Base-by-base conservation (phyloP, 2,888 invertebrate species). In the Pedicia rivosa region DNA sequence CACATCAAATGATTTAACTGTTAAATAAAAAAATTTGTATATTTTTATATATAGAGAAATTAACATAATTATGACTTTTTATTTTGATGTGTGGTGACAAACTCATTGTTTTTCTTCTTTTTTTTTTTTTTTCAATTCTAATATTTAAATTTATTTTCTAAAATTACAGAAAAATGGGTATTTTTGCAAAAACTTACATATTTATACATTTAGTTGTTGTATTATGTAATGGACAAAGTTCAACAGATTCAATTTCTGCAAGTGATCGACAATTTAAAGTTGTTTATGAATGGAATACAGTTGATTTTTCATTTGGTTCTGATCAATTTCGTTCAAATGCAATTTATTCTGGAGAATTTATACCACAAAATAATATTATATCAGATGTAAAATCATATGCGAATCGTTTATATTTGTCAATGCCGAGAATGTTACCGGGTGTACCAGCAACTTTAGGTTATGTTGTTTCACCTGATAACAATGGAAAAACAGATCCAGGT, bases 261-360 rank as follows among this genome's bases (percentile, higher is more conserved):
- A 45, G 39, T 26, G 51, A 51, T 26, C 40, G 48, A 51, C 70
- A 72, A 51, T 78, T 80, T 56, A 65, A 69, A 40, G 78, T 78
- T 22, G 67, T 74, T 40, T 75, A 76, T 58, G 76, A 79, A 61
- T 81, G 80, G 80, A 72, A 70, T 51, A 67, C 66, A 43, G 62
- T 79, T 43, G 75, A 79, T 52, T 77, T 72, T 59, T 68, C 70
- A 20, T 81, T 78, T 77, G 68, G 67, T 25, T 65, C 64, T 42
- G 67, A 66, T 34, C 68, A 65, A 44, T 63, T 64, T 13, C 67
- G 68, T 43, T 59, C 65, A 33, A 58, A 57, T 42, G 74, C 71
- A 41, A 53, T 70, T 42, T 64, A 65, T 49, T 64, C 65, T 33
- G 68, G 68, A 43, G 59, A 62, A 46, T 80, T 76, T 59, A 66